phyloP scores from a whole-genome alignment of 2,888 invertebrate species.

The Atrina japonica region DNA sequence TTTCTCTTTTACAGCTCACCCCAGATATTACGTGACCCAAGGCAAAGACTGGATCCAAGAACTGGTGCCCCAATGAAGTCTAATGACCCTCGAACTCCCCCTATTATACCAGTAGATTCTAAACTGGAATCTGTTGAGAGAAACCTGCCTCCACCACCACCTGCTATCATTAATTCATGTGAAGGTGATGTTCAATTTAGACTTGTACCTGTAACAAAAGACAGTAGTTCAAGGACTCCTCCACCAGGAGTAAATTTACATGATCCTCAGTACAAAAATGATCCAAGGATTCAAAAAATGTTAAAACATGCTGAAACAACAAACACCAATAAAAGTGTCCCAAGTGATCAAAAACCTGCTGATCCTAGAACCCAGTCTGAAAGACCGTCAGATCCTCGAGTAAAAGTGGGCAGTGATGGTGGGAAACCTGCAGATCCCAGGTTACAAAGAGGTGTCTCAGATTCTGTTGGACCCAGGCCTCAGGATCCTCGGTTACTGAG shows the following conservation, averaged over 20 bases:
- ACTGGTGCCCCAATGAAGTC: slow-evolving; percentile 19
- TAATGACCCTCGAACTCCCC: slow-evolving; percentile 5
- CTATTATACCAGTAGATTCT: slow-evolving; percentile 19
- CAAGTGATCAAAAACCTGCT: slow-evolving; percentile 39
- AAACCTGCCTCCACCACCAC: slow-evolving; percentile 32
- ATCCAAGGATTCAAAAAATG: slow-evolving; percentile 70
- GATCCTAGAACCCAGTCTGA: slow-evolving; percentile 45
- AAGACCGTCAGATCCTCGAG: slow-evolving; percentile 36
- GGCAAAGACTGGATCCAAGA: slow-evolving; percentile 27
- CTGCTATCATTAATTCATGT: slow-evolving; percentile 52
- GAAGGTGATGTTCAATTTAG: slow-evolving; percentile 58
- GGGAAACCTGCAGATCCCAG: slow-evolving; percentile 50
- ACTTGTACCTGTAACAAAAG: slow-evolving; percentile 48
- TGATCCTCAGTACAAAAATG: slow-evolving; percentile 62
- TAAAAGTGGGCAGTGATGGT: slow-evolving; percentile 37
- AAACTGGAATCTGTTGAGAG: slow-evolving; percentile 2
- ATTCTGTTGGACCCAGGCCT: slow-evolving; percentile 23
- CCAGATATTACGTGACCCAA: slow-evolving; percentile 10
- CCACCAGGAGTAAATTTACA: slow-evolving; percentile 60
- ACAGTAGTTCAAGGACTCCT: slow-evolving; percentile 40
- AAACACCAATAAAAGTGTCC: slow-evolving; percentile 39
- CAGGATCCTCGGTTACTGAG: slow-evolving; percentile 39
- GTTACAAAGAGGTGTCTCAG: slow-evolving; percentile 36
- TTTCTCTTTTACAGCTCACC: slow-evolving; percentile 17
- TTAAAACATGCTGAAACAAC: slow-evolving; percentile 50